Conservation (phyloP, 2,888 invertebrate genomes). For the Villa cingulata region DNA sequence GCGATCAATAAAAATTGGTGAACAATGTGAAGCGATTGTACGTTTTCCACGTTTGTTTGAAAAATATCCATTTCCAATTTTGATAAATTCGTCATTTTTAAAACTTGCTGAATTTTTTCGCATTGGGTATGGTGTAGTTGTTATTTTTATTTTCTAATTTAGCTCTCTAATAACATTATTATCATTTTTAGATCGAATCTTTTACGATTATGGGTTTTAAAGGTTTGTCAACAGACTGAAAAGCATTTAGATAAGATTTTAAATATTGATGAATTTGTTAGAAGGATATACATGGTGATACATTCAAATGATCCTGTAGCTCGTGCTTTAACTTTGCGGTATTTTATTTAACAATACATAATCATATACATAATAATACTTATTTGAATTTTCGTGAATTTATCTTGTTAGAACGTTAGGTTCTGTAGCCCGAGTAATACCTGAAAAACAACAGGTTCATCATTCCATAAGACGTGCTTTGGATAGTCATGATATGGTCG, state of each 20-base stretch:
- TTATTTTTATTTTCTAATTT: background rate
- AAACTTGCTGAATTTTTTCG: constrained; percentile 93
- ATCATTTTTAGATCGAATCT: constrained; percentile 64
- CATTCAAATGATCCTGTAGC: constrained; percentile 97
- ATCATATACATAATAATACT: no score
- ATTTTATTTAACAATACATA: no score
- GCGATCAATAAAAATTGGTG: constrained; percentile 79
- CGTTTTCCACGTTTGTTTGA: constrained; percentile 89
- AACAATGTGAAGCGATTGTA: constrained; percentile 95
- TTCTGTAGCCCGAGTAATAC: constrained; percentile 83
- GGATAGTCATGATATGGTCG: constrained; percentile 89
- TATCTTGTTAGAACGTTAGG: constrained; percentile 59
- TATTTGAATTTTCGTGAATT: no score
- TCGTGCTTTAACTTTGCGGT: constrained; percentile 65
- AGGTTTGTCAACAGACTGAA: constrained; percentile 90
- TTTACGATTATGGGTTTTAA: constrained; percentile 76
- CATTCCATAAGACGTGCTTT: constrained; percentile 83
- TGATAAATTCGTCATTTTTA: constrained; percentile 90
- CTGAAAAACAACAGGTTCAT: constrained; percentile 88
- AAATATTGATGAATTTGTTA: constrained; percentile 86
- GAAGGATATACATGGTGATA: constrained; percentile 82
- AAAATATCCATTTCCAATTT: constrained; percentile 94
- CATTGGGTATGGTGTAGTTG: constrained; percentile 29
- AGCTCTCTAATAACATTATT: background rate
- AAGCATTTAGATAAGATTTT: constrained; percentile 91